Conservation (phyloP, 2,888 invertebrate genomes). For the Drosophila neutralis region DNA sequence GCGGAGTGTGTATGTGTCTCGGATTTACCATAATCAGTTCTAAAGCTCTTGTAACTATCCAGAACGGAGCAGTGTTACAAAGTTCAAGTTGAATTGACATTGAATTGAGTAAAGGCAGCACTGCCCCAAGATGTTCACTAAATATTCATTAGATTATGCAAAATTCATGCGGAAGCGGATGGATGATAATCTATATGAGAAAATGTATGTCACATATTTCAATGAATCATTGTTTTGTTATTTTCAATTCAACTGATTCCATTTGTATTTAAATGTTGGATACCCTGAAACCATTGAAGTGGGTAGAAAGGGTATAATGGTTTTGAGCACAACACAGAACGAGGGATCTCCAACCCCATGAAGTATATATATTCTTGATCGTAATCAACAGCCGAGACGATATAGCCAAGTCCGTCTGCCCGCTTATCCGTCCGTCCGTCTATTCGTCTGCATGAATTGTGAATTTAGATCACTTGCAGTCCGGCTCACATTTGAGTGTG, state of each 20-base stretch:
- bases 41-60: slow-evolving; percentile 42
- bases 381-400: background rate
- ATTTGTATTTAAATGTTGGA: background rate
- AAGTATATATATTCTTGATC: background rate
- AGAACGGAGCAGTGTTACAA: slow-evolving; percentile 49
- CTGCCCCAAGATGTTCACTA: slow-evolving; percentile 4
- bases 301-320: background rate
- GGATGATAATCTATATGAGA: background rate
- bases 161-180: background rate
- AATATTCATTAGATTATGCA: slow-evolving; percentile 12
- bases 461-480: background rate
- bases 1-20: slow-evolving; percentile 30
- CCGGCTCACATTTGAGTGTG: background rate
- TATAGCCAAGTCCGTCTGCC: background rate
- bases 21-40: slow-evolving; percentile 54
- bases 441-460: background rate
- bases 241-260: background rate
- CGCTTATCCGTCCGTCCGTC: background rate
- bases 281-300: background rate
- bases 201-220: background rate
- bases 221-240: background rate
- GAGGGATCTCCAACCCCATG: background rate
- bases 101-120: slow-evolving; percentile 43
- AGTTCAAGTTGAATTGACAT: slow-evolving; percentile 65
- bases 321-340: background rate